phyloP scores from a whole-genome alignment of 2,888 invertebrate species.

The Dichetophora obliterata region DNA sequence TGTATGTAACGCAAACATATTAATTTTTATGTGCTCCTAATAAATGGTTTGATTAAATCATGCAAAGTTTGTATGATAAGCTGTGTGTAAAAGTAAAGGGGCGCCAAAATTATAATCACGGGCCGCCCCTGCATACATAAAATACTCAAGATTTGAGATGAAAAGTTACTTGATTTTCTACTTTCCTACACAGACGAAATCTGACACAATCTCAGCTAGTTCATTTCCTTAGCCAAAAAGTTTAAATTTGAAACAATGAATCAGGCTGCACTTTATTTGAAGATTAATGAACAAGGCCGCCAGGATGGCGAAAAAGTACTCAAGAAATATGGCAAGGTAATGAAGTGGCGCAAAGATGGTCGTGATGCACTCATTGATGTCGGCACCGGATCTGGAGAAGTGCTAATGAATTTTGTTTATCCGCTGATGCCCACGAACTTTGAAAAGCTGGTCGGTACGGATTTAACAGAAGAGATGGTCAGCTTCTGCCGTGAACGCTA shows the following conservation, averaged over 20 bases:
- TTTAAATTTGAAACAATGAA: constrained; percentile 70
- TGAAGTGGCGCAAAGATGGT: constrained; percentile 73
- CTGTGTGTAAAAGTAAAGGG: too few relatives aligned
- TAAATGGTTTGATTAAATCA: too few relatives aligned
- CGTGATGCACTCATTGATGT: constrained; percentile 76
- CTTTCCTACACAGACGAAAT: too few relatives aligned
- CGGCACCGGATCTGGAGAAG: constrained; percentile 81
- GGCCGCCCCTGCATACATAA: too few relatives aligned
- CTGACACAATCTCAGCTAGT: too few relatives aligned
- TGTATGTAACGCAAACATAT: too few relatives aligned
- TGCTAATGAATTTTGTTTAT: constrained; percentile 75
- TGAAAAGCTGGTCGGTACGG: constrained; percentile 74
- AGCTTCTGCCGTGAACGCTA: constrained; percentile 74
- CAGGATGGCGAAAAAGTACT: constrained; percentile 76
- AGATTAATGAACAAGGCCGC: constrained; percentile 78
- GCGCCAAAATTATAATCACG: too few relatives aligned
- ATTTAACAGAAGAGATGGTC: constrained; percentile 80
- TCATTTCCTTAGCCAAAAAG: background rate
- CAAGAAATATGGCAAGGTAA: constrained; percentile 74
- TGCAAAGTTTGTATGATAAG: too few relatives aligned
- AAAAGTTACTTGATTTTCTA: too few relatives aligned
- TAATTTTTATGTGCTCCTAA: too few relatives aligned
- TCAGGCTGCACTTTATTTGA: constrained; percentile 77
- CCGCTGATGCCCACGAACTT: constrained; percentile 74
- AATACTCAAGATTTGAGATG: too few relatives aligned